Conservation (phyloP, 2,888 invertebrate species). For the Diloba caeruleocephala region DNA sequence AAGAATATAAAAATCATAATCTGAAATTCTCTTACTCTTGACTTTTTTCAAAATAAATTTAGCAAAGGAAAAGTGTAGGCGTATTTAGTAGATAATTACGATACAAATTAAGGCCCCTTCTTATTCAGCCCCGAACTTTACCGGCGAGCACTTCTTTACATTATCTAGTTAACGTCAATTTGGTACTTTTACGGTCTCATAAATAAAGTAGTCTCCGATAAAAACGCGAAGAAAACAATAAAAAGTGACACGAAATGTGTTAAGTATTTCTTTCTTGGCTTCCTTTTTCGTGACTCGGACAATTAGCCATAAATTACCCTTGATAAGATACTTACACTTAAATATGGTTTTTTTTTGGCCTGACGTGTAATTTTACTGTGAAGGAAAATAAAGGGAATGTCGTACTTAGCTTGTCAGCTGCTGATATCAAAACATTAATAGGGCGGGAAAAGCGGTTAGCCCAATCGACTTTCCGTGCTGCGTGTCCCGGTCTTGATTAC, state of each 20-base stretch:
- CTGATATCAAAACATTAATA: neutral
- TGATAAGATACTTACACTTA: constrained; percentile 11
- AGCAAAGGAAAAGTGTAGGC: too few species aligned
- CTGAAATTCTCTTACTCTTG: too few species aligned
- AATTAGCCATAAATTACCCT: constrained; percentile 32
- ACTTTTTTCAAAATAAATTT: too few species aligned
- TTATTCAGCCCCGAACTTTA: too few species aligned
- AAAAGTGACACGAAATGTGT: constrained; percentile 29
- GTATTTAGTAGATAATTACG: too few species aligned
- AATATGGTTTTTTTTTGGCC: constrained; percentile 4
- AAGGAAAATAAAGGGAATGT: neutral
- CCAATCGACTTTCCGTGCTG: too few species aligned
- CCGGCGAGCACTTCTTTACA: constrained; percentile 3
- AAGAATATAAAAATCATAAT: too few species aligned
- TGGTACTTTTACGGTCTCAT: constrained; percentile 11
- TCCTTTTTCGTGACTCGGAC: constrained; percentile 32
- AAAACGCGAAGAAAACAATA: constrained; percentile 28
- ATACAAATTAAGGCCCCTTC: too few species aligned
- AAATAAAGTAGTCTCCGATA: constrained; percentile 33
- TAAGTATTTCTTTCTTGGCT: constrained; percentile 28
- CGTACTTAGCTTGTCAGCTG: neutral
- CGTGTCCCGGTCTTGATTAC: too few species aligned
- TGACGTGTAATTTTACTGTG: constrained; percentile 13
- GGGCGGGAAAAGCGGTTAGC: too few species aligned
- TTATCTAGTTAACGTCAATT: constrained; percentile 26